These are phyloP conservation scores for Oscheius sp. DNA, from an alignment of 1,140 invertebrate species.

Conservation along the genomic window DNA sequence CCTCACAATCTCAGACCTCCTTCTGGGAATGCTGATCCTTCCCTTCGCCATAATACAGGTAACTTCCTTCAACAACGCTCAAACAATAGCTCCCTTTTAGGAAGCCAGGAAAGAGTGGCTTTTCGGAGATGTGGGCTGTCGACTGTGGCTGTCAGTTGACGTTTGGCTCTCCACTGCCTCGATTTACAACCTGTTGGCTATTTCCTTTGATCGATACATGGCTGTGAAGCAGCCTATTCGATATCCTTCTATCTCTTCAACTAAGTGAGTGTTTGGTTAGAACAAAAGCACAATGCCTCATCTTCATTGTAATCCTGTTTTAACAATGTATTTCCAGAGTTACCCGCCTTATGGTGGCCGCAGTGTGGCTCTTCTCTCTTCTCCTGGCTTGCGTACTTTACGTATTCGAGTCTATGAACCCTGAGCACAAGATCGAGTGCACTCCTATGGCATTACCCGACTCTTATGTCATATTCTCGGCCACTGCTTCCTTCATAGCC, in stretches of 20 bases:
- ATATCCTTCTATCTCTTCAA: conserved; percentile 58
- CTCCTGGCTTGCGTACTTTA: conserved; percentile 47
- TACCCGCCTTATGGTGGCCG: conserved; percentile 51
- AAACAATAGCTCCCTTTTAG: conserved; percentile 39
- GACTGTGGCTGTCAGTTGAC: conserved; percentile 64
- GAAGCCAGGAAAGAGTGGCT: conserved; percentile 60
- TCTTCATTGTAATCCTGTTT: conserved; percentile 10
- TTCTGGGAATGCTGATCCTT: conserved; percentile 62
- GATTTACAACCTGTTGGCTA: conserved; percentile 64
- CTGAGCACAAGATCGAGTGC: conserved; percentile 36
- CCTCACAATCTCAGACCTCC: conserved; percentile 61
- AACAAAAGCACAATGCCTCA: neutral
- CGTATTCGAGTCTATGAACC: conserved; percentile 39
- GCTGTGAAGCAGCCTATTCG: conserved; percentile 63
- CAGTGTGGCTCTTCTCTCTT: conserved; percentile 54
- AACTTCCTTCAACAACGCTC: neutral
- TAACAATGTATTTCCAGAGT: too few species aligned
- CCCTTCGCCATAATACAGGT: conserved; percentile 62
- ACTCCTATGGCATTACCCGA: conserved; percentile 49
- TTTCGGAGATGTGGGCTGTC: conserved; percentile 62
- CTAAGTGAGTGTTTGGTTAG: conserved; percentile 22
- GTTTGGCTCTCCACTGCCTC: conserved; percentile 64
- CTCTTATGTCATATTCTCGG: conserved; percentile 58
- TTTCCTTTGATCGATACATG: conserved; percentile 64
- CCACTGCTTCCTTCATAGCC: conserved; percentile 53